Evolutionary conservation across 2,888 invertebrate genomes (phyloP), one percentile per base, ranked within the genome.

Genomic region (Vandiemenella viatica): DNA sequence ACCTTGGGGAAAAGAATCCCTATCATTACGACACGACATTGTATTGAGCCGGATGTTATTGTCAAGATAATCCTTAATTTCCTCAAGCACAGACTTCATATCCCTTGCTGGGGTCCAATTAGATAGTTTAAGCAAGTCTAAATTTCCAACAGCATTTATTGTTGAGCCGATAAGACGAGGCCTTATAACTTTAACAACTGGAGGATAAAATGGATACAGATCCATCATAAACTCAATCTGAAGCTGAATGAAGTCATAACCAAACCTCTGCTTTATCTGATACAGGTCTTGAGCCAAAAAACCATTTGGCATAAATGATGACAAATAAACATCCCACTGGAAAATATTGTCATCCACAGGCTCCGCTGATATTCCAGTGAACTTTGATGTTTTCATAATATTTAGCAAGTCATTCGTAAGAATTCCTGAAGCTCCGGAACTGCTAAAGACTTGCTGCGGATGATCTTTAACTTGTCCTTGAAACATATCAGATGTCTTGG

Each of bases 131-230:
- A 66, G 53, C 43, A 65, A 50, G 51, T 65, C 63, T 59, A 65
- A 52, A 37, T 48, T 53, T 7, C 55, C 49, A 7, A 56, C 55
- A n/a, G 50, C 47, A 18, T 53, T 43, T 54, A 56, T 55, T 52
- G 55, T 53, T 10, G 55, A 50, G 43, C 62, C 63, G 58, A 62
- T 58, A 23, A 65, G 56, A 38, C 64, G 58, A 15, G 65, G 65
- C 17, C 64, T 56, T 19, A 66, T 56, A 1, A 66, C 61, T 52
- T 61, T 62, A 7, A 65, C 60, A 4, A 62, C 51, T 1, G 65
- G 65, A 38, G 65, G 65, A 54, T 64, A 65, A 54, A 64, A 65
- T n/a, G 65, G 65, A 53, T 64, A 65, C 17, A 65, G 55, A 55
- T 65, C 64, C 55, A 65, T 63, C 17, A 62, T 59, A 56, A 66